Conservation (phyloP, 2,797 vertebrate species). For the Mastacembelus armatus region DNA sequence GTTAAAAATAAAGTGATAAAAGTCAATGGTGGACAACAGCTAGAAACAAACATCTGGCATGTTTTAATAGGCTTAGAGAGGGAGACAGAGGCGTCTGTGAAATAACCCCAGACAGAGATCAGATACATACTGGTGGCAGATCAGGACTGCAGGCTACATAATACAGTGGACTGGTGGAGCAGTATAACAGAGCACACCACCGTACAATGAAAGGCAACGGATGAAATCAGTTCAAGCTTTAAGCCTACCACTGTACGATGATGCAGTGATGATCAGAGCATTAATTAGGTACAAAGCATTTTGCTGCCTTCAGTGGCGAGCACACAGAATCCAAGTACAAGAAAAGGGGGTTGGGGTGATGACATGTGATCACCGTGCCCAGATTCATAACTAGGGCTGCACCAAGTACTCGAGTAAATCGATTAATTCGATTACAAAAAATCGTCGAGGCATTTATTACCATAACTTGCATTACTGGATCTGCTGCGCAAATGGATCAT, state of each 20-base stretch:
- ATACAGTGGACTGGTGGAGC: conserved; percentile 43
- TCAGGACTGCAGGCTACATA: conserved; percentile 73
- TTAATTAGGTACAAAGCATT: not conserved
- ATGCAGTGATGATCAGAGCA: not conserved
- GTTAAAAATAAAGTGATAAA: no score
- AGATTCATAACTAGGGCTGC: no score
- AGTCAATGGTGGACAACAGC: conserved; percentile 68
- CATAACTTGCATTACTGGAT: no score
- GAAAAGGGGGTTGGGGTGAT: not conserved
- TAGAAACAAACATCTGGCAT: conserved; percentile 83
- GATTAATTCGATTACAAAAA: no score
- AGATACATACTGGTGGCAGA: conserved; percentile 85
- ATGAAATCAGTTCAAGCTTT: conserved; percentile 13
- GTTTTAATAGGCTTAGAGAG: conserved; percentile 82
- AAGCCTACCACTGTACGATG: conserved; percentile 12
- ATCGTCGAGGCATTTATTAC: no score
- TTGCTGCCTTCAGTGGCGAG: no score
- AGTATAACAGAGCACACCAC: conserved; percentile 27
- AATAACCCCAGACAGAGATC: conserved; percentile 85
- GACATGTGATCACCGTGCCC: not conserved
- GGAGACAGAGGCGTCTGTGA: conserved; percentile 82
- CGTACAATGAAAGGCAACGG: conserved; percentile 8
- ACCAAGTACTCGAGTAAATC: no score
- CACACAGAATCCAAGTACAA: no score
- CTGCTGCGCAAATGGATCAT: no score